Percentiles rank a stretch among this genome's conserved stretches.
Conservation (phyloP, 2,113 vertebrate genomes). For the Siphamia tubifer region DNA sequence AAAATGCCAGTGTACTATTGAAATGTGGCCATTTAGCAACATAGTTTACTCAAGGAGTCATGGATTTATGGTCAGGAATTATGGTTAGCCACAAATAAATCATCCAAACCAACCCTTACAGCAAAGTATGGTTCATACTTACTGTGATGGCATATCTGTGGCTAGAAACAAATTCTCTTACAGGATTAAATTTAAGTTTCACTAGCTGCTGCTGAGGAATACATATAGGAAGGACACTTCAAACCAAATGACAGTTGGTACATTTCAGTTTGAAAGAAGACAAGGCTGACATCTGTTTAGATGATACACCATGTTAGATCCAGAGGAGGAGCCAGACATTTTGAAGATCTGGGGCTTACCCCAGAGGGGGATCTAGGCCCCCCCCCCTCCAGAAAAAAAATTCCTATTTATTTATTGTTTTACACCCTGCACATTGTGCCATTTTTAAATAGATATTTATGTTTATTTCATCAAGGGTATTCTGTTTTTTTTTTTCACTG, state of each 20-base stretch:
- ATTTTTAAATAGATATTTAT: no score
- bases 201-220: not conserved
- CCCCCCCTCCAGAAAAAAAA: no score
- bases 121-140: not conserved
- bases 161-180: not conserved
- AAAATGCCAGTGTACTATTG: not conserved
- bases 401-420: no score
- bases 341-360: no score
- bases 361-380: no score
- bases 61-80: slow-evolving; percentile 40
- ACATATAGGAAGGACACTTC: not conserved
- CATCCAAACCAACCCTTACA: not conserved
- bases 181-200: not conserved
- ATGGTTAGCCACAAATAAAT: slow-evolving; percentile 24
- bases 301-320: no score
- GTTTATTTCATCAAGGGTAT: no score
- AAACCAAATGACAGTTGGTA: not conserved
- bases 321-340: no score
- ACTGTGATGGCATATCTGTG: not conserved
- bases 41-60: not conserved
- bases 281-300: not conserved
- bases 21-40: not conserved
- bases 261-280: not conserved
- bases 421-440: no score
- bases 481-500: no score